phyloP scores from a whole-genome alignment of 2,888 invertebrate genomes.

The Patella depressa region DNA sequence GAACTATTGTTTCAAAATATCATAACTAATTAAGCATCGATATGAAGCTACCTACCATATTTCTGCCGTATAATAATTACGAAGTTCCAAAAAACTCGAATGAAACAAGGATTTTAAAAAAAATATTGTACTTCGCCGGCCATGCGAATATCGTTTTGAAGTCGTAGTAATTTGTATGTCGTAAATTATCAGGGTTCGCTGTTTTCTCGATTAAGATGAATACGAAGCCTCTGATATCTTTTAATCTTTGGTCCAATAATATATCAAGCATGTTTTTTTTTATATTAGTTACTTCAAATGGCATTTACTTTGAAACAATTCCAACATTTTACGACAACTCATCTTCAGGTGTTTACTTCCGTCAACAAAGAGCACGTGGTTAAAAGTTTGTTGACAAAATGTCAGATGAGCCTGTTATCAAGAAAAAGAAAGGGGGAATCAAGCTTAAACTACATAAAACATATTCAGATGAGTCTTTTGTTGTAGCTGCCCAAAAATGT shows the following conservation, averaged over 20 bases:
- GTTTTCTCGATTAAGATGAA: neutral
- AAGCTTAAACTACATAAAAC: neutral
- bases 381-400: neutral
- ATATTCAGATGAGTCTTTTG: neutral
- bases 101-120: neutral
- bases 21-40: no score
- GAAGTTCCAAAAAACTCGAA: no score
- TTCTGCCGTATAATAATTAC: no score
- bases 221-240: no score
- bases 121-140: neutral
- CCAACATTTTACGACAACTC: neutral
- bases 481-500: neutral
- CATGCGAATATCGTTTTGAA: neutral
- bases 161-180: neutral
- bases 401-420: slow-evolving; percentile 3
- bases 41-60: no score
- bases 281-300: no score
- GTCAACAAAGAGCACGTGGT: slow-evolving; percentile 1
- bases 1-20: no score
- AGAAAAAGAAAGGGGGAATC: neutral
- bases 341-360: neutral
- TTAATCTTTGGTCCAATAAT: no score
- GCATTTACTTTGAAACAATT: no score
- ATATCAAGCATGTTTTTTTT: no score
- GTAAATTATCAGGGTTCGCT: neutral